phyloP scores from a whole-genome alignment of 2,888 invertebrate species.

The Tenthredo livida region DNA sequence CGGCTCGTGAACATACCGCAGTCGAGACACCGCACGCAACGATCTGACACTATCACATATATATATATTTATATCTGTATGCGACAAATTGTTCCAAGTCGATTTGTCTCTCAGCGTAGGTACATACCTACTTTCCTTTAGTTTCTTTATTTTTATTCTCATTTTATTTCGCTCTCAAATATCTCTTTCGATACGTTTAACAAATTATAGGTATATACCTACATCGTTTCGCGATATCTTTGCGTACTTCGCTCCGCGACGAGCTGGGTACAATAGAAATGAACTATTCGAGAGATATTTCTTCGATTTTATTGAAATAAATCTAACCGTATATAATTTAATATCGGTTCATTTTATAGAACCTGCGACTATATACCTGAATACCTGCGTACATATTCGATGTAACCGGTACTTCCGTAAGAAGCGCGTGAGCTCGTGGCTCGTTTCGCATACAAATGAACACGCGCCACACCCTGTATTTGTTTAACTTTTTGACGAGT shows the following conservation, averaged over 20 bases:
- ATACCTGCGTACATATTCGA: neutral
- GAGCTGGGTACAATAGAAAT: too few relatives aligned
- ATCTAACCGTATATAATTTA: neutral
- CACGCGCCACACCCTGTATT: conserved; percentile 47
- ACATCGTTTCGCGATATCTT: too few relatives aligned
- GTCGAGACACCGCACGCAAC: neutral
- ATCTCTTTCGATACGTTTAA: neutral
- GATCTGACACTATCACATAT: neutral
- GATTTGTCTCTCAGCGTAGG: conserved; percentile 25
- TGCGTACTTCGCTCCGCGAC: too few relatives aligned
- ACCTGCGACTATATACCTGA: neutral
- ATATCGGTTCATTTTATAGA: neutral
- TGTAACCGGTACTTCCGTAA: conserved; percentile 22
- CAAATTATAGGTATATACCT: too few relatives aligned
- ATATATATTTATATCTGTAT: neutral
- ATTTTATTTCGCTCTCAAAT: neutral
- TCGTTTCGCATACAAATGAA: conserved; percentile 34
- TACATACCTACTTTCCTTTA: neutral
- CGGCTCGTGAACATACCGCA: neutral
- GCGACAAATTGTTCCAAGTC: conserved; percentile 36
- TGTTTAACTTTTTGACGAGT: conserved; percentile 45
- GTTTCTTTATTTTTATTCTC: neutral
- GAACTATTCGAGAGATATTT: neutral
- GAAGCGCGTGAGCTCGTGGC: neutral
- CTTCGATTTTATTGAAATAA: neutral